phyloP scores from a whole-genome alignment of 2,113 vertebrate species.

The Rhinoderma darwinii region DNA sequence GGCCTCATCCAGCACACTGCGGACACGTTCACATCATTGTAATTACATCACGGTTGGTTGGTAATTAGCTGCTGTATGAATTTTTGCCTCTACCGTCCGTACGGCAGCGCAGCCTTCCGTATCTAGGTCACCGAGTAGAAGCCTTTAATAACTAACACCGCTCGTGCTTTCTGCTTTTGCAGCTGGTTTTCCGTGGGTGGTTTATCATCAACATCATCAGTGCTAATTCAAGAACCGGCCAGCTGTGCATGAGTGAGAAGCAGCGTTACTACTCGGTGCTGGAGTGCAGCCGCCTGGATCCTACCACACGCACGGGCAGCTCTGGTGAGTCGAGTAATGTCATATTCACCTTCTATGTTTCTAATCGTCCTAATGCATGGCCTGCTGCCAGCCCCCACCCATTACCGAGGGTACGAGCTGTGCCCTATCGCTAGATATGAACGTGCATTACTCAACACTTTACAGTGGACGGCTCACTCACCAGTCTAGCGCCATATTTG shows the following conservation, averaged over 20 bases:
- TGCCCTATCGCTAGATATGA: no score
- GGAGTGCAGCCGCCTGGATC: not conserved
- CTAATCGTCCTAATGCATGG: not conserved
- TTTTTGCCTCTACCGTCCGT: not conserved
- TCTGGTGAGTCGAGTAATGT: conserved; percentile 16
- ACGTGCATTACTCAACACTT: no score
- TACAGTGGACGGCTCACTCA: no score
- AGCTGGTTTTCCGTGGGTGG: conserved; percentile 26
- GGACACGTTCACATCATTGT: not conserved
- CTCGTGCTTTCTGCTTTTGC: conserved; percentile 30
- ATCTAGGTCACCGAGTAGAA: conserved; percentile 47
- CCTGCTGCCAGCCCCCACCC: not conserved
- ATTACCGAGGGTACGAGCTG: no score
- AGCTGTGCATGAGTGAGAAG: not conserved
- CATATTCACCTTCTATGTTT: not conserved
- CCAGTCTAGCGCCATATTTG: no score
- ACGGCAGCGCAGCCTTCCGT: not conserved
- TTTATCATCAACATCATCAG: not conserved
- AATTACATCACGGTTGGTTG: no score
- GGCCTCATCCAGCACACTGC: not conserved
- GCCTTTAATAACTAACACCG: not conserved
- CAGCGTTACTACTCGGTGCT: conserved; percentile 3
- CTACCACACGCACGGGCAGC: not conserved
- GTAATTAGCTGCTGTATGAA: not conserved
- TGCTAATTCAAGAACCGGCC: not conserved